Evolutionary conservation across 2,888 invertebrate genomes (phyloP).

Genomic region (Spilosoma lubricipeda): DNA sequence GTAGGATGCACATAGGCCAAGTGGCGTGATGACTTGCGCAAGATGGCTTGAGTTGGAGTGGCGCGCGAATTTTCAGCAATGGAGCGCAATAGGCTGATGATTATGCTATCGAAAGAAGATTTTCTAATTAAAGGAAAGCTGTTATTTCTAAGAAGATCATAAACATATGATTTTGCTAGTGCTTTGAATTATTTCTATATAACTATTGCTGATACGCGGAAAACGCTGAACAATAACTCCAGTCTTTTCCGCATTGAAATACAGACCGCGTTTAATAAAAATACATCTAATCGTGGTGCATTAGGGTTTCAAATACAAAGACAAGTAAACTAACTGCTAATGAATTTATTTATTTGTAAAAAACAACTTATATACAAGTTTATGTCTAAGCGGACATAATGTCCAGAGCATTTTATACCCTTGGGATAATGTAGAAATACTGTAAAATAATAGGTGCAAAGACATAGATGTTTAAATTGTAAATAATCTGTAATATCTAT

Average conservation of each 20-base stretch:
- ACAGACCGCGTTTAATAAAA: neutral
- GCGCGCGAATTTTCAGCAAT: too few species aligned
- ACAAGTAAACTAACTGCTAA: neutral
- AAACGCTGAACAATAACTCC: neutral
- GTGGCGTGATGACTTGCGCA: too few species aligned
- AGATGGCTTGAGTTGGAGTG: too few species aligned
- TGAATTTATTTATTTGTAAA: neutral
- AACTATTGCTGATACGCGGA: neutral
- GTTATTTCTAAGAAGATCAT: neutral
- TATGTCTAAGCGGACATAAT: neutral
- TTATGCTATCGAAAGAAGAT: too few species aligned
- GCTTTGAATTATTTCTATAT: neutral
- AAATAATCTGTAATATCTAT: too few species aligned
- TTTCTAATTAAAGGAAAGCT: neutral
- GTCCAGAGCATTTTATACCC: neutral
- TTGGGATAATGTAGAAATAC: neutral
- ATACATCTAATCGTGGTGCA: neutral
- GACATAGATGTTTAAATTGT: neutral
- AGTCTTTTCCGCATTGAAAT: neutral
- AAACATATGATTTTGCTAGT: neutral
- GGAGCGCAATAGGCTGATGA: too few species aligned
- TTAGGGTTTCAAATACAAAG: neutral
- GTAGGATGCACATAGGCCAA: too few species aligned
- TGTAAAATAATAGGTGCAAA: neutral
- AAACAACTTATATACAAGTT: neutral